Percentiles rank a stretch among this genome's conserved stretches.
Evolutionary conservation across 2,113 vertebrate species (phyloP).

Genomic region (Rostratula benghalensis): DNA sequence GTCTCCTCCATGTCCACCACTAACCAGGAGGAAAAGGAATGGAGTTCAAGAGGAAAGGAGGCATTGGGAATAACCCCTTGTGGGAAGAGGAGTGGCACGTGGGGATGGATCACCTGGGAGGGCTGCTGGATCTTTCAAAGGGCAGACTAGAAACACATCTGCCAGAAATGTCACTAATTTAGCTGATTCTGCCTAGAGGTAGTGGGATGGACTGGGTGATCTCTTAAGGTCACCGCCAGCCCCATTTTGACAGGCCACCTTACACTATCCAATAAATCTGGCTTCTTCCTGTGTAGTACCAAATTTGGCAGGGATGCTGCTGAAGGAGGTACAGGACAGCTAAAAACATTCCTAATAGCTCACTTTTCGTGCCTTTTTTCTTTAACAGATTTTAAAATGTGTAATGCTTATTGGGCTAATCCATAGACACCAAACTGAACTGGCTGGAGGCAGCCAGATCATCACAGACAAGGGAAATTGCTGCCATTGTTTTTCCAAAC

Average conservation of each 20-base stretch:
- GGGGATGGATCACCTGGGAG: background rate
- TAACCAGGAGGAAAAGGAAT: background rate
- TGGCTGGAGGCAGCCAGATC: background rate
- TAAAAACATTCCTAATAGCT: background rate
- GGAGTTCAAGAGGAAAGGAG: background rate
- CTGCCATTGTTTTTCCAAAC: background rate
- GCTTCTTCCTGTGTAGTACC: background rate
- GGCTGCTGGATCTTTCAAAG: background rate
- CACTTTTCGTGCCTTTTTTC: background rate
- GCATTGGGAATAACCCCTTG: background rate
- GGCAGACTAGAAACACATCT: background rate
- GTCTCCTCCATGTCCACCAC: background rate
- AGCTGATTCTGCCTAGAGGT: background rate
- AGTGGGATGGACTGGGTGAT: background rate
- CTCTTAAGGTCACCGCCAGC: background rate
- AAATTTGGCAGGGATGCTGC: background rate
- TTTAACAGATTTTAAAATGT: background rate
- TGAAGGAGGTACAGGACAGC: background rate
- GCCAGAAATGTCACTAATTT: background rate
- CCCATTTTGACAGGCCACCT: background rate
- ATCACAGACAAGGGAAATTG: background rate
- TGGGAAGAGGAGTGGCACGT: fast-evolving
- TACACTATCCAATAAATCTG: background rate
- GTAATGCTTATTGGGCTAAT: background rate
- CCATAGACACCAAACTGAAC: background rate